These are phyloP conservation scores for Ovis aries DNA, from an alignment of 2,113 vertebrate genomes.

Conservation along the genomic window ARS-UI_Ramb_v3.0 NC_056054.1:28947501-28948000, in stretches of 20 bases:
- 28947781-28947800: background rate
- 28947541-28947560: background rate
- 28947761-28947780: background rate
- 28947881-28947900: background rate
- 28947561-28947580: background rate
- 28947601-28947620: background rate
- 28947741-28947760: background rate
- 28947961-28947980: background rate
- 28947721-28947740: background rate
- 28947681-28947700: background rate
- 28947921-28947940: background rate
- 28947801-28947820: background rate
- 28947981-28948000: background rate
- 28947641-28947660: background rate
- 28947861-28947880: background rate
- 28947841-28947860: background rate
- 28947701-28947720: background rate
- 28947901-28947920: background rate
- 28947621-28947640: background rate
- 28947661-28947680: background rate
- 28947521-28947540: background rate
- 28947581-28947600: accelerated
- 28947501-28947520: background rate
- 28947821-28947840: background rate
- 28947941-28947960: background rate